Evolutionary conservation across 2,113 vertebrate species (phyloP).

Genomic region (Oenanthe melanoleuca): DNA sequence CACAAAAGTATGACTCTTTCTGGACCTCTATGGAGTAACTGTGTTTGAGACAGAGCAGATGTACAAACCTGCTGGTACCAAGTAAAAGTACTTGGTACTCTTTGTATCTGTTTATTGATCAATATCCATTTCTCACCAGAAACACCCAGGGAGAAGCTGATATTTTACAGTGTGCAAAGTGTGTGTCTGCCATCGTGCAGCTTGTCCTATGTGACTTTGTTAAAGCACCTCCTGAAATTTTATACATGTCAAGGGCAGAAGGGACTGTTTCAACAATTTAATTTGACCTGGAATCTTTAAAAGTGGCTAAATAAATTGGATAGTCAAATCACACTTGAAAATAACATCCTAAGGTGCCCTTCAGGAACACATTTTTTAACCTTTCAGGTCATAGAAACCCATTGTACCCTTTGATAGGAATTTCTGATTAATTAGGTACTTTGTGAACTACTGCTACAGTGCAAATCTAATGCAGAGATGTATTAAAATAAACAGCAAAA

Average conservation of each 20-base stretch:
- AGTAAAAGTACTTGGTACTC: not conserved
- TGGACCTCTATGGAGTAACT: too few relatives aligned
- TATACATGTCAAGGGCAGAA: not conserved
- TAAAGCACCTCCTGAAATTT: not conserved
- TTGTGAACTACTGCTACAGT: not conserved
- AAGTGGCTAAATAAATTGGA: not conserved
- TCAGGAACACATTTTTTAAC: not conserved
- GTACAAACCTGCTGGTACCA: not conserved
- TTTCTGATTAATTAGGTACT: not conserved
- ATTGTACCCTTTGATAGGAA: not conserved
- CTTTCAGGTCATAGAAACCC: not conserved
- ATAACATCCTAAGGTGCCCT: not conserved
- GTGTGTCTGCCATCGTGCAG: not conserved
- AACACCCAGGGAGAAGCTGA: not conserved
- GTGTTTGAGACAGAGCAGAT: not conserved
- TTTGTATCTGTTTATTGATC: not conserved
- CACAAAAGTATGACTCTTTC: not conserved
- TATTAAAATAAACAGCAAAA: not conserved
- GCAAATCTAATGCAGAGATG: not conserved
- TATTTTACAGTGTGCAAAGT: not conserved
- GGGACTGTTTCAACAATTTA: not conserved
- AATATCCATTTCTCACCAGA: not conserved
- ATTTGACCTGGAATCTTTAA: not conserved
- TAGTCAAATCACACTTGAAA: not conserved
- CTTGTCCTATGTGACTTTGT: not conserved